phyloP scores from a whole-genome alignment of 1,140 invertebrate species.

The Propsilocerus akamusi region DNA sequence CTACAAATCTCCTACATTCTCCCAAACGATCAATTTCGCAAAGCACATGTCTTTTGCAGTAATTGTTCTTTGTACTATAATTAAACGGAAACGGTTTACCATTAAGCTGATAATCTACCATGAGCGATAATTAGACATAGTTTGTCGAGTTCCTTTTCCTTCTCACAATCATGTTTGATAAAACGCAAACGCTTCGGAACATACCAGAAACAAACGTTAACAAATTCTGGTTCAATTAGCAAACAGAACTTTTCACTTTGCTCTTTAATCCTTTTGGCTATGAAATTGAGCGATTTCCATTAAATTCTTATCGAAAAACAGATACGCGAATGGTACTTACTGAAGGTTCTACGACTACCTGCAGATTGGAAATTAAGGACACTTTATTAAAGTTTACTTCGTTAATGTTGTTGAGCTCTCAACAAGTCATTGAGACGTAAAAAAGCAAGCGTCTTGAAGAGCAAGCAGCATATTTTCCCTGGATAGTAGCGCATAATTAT shows the following conservation, averaged over 20 bases:
- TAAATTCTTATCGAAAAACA: no score
- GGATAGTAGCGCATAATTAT: no score
- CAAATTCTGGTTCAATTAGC: conserved; percentile 38
- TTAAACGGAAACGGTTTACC: conserved; percentile 1
- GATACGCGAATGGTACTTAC: no score
- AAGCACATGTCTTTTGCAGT: conserved; percentile 1
- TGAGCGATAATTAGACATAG: conserved; percentile 2
- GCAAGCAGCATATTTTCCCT: no score
- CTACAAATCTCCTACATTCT: not conserved
- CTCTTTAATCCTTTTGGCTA: not conserved
- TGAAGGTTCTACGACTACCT: no score
- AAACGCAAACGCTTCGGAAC: conserved; percentile 51
- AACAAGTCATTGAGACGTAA: no score
- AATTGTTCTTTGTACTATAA: conserved; percentile 1
- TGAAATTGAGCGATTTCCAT: not conserved
- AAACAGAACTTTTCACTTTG: not conserved
- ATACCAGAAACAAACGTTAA: conserved; percentile 89
- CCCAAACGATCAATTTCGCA: not conserved
- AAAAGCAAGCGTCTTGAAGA: no score
- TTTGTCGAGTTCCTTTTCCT: not conserved
- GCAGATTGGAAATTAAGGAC: no score
- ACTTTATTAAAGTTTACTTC: no score
- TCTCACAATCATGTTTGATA: not conserved
- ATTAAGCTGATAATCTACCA: conserved; percentile 5
- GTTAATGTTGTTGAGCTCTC: no score